Conservation (phyloP, 2,888 invertebrate species). For the Plebejus melissa region DNA sequence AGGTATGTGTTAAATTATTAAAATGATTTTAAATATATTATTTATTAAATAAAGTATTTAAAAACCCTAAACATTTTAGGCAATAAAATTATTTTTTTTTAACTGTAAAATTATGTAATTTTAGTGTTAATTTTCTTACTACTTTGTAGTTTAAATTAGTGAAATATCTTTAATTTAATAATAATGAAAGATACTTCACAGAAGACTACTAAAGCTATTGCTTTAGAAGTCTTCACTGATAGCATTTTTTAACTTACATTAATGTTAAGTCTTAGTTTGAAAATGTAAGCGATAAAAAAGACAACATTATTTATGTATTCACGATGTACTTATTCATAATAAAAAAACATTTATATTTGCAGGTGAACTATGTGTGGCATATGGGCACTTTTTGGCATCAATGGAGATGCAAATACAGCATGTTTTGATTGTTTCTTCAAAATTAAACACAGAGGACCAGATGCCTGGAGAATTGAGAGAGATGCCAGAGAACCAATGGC, state of each 20-base stretch:
- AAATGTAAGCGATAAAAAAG: not conserved
- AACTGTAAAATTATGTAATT: too few species aligned
- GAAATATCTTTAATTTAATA: too few species aligned
- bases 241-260: too few species aligned
- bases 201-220: too few species aligned
- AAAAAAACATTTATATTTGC: constrained; percentile 1
- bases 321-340: not conserved
- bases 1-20: not conserved
- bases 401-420: constrained; percentile 73
- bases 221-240: too few species aligned
- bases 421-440: constrained; percentile 81
- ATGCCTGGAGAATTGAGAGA: constrained; percentile 86
- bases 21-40: not conserved
- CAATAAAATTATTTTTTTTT: too few species aligned
- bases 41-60: not conserved
- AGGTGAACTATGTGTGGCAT: constrained; percentile 83
- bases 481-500: constrained; percentile 82
- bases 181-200: too few species aligned
- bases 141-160: too few species aligned
- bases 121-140: too few species aligned
- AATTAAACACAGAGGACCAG: constrained; percentile 85
- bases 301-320: not conserved
- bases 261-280: not conserved
- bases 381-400: constrained; percentile 86
- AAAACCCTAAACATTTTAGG: too few species aligned